A percentile compares a stretch with the other conserved stretches of the same genome.
Conservation (phyloP, 2,888 invertebrate species). For the Zaprionus lineosus region DNA sequence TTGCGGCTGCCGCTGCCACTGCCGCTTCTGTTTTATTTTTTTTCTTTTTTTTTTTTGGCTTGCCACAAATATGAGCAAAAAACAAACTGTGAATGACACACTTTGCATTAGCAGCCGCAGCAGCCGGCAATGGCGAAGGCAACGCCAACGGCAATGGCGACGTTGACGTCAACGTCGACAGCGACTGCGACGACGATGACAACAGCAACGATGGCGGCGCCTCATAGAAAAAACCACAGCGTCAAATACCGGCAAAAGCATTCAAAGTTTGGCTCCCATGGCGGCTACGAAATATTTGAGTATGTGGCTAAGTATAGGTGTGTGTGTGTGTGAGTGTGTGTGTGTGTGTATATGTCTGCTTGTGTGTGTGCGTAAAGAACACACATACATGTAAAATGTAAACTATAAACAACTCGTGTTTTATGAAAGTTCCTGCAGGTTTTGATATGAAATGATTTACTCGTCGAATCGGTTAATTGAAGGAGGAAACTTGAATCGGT, state of each 20-base stretch:
- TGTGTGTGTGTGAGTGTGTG: not conserved
- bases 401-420: not conserved
- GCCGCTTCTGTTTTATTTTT: not conserved
- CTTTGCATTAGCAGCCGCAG: conserved; percentile 23
- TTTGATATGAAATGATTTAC: no score
- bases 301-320: no score
- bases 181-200: no score
- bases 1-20: conserved; percentile 33
- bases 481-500: no score
- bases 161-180: no score
- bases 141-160: no score
- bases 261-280: conserved; percentile 41
- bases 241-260: conserved; percentile 48
- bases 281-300: conserved; percentile 36
- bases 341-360: not conserved
- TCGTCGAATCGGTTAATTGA: no score
- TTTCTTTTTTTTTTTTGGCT: conserved; percentile 11
- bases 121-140: no score
- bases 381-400: conserved; percentile 12
- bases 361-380: conserved; percentile 22
- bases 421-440: not conserved
- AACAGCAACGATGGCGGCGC: conserved; percentile 29
- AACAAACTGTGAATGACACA: conserved; percentile 39
- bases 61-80: conserved; percentile 48
- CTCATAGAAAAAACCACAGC: conserved; percentile 39